These are phyloP conservation scores for Norana najaformis DNA, from an alignment of 2,888 invertebrate species.

Conservation along the genomic window DNA sequence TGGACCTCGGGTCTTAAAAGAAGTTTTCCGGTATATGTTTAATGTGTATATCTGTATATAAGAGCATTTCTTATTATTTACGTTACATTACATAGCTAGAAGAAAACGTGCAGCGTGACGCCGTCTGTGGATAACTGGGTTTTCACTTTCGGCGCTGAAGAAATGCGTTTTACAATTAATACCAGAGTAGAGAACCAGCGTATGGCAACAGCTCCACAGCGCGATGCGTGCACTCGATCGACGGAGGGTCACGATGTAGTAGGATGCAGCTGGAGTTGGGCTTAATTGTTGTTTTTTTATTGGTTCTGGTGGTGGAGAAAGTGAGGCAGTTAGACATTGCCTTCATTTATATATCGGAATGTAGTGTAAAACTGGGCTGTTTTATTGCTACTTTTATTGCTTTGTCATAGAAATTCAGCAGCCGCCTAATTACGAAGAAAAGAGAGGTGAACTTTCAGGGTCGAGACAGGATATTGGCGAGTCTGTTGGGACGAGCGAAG, in stretches of 20 bases:
- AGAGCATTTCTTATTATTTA: too few species aligned
- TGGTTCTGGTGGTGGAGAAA: background rate
- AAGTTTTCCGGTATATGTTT: too few species aligned
- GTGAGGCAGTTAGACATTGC: background rate
- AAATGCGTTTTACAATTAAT: background rate
- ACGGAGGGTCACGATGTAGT: background rate
- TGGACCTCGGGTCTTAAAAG: too few species aligned
- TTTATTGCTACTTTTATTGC: background rate
- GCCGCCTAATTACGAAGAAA: too few species aligned
- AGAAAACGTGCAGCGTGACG: too few species aligned
- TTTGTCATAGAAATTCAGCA: too few species aligned
- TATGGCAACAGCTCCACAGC: background rate
- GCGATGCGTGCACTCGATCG: background rate
- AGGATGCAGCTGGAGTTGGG: background rate
- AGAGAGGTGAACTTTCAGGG: background rate
- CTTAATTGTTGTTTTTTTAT: background rate
- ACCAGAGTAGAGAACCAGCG: background rate
- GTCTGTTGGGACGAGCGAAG: background rate
- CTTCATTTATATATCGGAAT: background rate
- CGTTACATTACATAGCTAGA: too few species aligned
- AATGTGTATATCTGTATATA: too few species aligned
- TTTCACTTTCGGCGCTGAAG: too few species aligned
- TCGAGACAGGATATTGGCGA: background rate
- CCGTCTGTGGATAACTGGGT: too few species aligned
- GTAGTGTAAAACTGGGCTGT: background rate